Evolutionary conservation across 1,140 invertebrate species (phyloP).

Genomic region (Aphelinus atriplicis): DNA sequence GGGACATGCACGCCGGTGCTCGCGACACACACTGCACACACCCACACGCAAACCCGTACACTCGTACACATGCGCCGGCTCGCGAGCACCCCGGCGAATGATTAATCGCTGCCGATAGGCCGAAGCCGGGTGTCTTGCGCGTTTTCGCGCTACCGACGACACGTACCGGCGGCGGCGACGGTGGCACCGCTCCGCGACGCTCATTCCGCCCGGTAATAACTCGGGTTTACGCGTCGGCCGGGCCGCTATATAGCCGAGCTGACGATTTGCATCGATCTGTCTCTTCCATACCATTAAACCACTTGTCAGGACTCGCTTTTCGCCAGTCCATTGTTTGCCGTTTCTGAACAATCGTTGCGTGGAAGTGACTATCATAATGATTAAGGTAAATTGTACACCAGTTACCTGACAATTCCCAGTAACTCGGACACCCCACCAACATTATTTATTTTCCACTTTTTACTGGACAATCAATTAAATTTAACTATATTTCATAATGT

Average conservation of each 20-base stretch:
- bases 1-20: conserved; percentile 29
- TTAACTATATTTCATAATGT: too few relatives aligned
- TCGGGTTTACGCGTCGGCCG: conserved; percentile 57
- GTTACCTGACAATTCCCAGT: too few relatives aligned
- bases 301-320: too few relatives aligned
- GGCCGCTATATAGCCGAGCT: conserved; percentile 31
- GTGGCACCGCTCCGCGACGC: conserved; percentile 54
- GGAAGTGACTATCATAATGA: too few relatives aligned
- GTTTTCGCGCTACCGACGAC: conserved; percentile 49
- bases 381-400: too few relatives aligned
- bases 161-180: conserved; percentile 46
- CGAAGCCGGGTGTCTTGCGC: conserved; percentile 42
- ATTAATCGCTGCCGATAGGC: conserved; percentile 62
- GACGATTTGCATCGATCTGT: conserved; percentile 27
- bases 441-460: too few relatives aligned
- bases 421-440: too few relatives aligned
- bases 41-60: too few relatives aligned
- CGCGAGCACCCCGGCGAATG: conserved; percentile 45
- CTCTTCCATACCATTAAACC: background rate
- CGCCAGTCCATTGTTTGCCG: too few relatives aligned
- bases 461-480: too few relatives aligned
- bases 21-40: conserved; percentile 21
- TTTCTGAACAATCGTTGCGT: too few relatives aligned
- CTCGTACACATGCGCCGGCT: conserved; percentile 32
- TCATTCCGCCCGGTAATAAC: conserved; percentile 61